Evolutionary conservation across 1,140 invertebrate genomes (phyloP).

Genomic region (Harpegnathos saltator): DNA sequence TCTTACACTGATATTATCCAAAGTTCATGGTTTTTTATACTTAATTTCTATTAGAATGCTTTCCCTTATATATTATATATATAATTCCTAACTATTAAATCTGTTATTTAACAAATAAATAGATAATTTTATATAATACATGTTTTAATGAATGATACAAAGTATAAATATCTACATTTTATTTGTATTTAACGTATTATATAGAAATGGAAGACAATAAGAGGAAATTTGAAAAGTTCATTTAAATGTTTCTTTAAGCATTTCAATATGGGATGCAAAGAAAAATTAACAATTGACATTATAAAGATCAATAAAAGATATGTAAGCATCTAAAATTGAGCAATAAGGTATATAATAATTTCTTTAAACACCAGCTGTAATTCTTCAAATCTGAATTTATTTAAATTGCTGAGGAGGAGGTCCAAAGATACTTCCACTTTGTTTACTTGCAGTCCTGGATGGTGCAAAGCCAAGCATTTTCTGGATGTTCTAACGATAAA

Average conservation of each 20-base stretch:
- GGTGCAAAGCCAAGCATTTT: constrained; percentile 99
- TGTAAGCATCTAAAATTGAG: constrained; percentile 11
- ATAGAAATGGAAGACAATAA: not conserved
- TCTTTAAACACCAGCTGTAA: not conserved
- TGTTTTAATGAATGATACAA: constrained; percentile 1
- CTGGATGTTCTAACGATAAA: constrained; percentile 95
- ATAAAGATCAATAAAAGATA: constrained; percentile 13
- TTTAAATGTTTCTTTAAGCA: not conserved
- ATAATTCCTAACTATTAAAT: constrained; percentile 8
- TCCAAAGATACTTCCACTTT: constrained; percentile 95
- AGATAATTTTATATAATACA: not conserved
- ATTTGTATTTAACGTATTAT: not conserved
- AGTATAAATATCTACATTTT: not conserved
- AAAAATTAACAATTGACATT: not conserved
- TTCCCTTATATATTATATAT: no score
- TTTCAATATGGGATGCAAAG: not conserved
- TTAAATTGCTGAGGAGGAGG: constrained; percentile 92
- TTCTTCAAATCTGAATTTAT: constrained; percentile 82
- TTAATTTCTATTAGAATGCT: no score
- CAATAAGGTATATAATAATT: not conserved
- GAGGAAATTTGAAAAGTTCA: not conserved
- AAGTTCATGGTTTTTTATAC: not conserved
- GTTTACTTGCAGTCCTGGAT: constrained; percentile 97
- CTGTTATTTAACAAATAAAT: constrained; percentile 8
- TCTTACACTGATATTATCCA: not conserved